Conservation (phyloP, 2,888 invertebrate genomes). For the Metallyticus violacea region DNA sequence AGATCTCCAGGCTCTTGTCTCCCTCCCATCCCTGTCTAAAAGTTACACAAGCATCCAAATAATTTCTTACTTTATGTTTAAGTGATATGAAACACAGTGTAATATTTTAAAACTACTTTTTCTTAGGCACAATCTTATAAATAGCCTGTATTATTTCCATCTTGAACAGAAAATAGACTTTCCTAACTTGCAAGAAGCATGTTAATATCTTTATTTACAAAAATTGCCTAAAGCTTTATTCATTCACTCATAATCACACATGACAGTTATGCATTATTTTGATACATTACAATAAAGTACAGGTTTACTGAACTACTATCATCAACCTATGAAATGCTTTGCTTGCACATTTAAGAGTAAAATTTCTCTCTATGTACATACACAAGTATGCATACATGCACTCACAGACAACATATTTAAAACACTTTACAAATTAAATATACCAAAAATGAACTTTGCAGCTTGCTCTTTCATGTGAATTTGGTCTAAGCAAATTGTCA, state of each 20-base stretch:
- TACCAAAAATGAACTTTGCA: not conserved
- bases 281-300: not conserved
- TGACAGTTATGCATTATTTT: not conserved
- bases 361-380: not conserved
- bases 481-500: not conserved
- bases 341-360: not conserved
- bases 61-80: not conserved
- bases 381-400: no score
- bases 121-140: not conserved
- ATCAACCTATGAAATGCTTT: not conserved
- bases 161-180: not conserved
- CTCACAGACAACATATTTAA: not conserved
- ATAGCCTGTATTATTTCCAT: not conserved
- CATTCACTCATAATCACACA: not conserved
- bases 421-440: not conserved
- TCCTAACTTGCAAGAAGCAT: not conserved
- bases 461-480: not conserved
- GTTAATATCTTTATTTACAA: not conserved
- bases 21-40: no score
- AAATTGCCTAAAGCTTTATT: not conserved
- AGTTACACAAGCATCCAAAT: not conserved
- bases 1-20: no score
- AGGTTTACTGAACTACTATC: not conserved
- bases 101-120: not conserved
- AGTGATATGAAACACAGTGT: not conserved